Evolutionary conservation across 1,140 invertebrate species (phyloP), one percentile per base, ranked within the genome.

Genomic region (Pantala flavescens): DNA sequence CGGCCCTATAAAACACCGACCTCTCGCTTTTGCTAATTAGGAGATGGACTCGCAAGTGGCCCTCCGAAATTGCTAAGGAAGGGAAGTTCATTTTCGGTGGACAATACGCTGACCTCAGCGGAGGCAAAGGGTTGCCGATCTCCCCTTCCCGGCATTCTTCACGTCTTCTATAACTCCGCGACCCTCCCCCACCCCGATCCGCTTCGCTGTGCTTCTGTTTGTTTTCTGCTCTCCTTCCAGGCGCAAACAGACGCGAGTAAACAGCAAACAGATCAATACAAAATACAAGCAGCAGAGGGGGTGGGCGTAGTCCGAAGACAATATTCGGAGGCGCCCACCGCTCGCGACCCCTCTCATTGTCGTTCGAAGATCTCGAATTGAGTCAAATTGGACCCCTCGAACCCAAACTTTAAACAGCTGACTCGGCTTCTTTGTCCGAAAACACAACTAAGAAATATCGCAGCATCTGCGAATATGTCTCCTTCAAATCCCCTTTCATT

Each of bases 211-310:
- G 49, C 49, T 63, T 63, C 49, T 63, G 49, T 63, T 63, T 63
- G 49, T 63, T 63, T 63, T 63, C 49, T 63, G 49, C 49, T 63
- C n/a, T 63, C 49, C 49, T 63, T 63, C 49, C 49, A 63, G 49
- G 49, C 49, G 49, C 49, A 63, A 63, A 63, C 49, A 63, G 49
- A 63, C 49, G 49, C 49, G 49, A 63, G 49, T 63, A 63, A 63
- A 63, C 49, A 63, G 49, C 49, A 63, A 63, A 63, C 49, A 63
- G 49, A 63, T 63, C 49, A 63, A 63, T 63, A 63, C 49, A 63
- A 63, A 63, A 63, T 21, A 63, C 49, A 63, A 63, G 49, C 49
- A 63, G 49, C n/a, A 63, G 49, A 21, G 49, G 14, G 49, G n/a
- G 49, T 14, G 12, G 49, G 16, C n/a, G 49, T 1, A 1, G 49